These are phyloP conservation scores for Romanogobio albipinnatus DNA, from an alignment of 2,113 vertebrate species.

Conservation along the genomic window DNA sequence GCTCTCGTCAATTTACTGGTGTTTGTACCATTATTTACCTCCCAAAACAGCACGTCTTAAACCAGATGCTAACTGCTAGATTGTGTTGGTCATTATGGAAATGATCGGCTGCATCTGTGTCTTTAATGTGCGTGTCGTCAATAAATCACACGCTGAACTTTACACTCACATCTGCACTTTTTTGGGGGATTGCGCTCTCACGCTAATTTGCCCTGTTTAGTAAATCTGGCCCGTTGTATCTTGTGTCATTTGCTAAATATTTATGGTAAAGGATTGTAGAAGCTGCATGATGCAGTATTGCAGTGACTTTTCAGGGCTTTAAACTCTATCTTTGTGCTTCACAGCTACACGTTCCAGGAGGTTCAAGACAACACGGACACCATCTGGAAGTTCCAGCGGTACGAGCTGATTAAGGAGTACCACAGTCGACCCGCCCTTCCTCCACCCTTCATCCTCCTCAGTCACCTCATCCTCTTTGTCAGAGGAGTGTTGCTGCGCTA, in stretches of 20 bases:
- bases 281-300: background rate
- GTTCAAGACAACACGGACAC: conserved; percentile 94
- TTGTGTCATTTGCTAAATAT: background rate
- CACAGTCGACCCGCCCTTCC: conserved; percentile 84
- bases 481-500: conserved; percentile 67
- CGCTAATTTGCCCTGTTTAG: too few species aligned
- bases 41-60: too few species aligned
- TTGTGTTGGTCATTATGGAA: too few species aligned
- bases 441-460: conserved; percentile 90
- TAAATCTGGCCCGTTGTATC: background rate
- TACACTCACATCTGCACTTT: too few species aligned
- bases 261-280: background rate
- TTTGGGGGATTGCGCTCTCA: too few species aligned
- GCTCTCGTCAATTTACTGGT: too few species aligned
- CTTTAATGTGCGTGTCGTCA: too few species aligned
- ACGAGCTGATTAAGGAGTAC: conserved; percentile 92
- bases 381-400: conserved; percentile 98
- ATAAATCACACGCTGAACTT: too few species aligned
- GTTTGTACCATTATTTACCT: too few species aligned
- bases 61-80: too few species aligned
- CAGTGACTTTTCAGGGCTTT: background rate
- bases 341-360: conserved; percentile 94
- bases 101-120: too few species aligned
- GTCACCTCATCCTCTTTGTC: conserved; percentile 85
- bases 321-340: background rate